These are phyloP conservation scores for Caranx ignobilis DNA, from an alignment of 2,113 vertebrate species.

Conservation along the genomic window DNA sequence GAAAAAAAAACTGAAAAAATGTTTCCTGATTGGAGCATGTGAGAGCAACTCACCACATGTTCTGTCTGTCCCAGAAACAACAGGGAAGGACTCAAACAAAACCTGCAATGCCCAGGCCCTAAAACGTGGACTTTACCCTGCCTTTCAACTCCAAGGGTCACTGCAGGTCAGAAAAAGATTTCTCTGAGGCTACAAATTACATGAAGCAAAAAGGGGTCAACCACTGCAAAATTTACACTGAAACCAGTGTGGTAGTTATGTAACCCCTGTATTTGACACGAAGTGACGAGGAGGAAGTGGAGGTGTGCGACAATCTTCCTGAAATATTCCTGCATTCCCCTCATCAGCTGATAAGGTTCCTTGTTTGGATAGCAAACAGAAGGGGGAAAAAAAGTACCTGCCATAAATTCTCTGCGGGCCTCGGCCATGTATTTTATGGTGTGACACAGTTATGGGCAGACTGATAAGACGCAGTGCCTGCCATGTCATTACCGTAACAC, in stretches of 20 bases:
- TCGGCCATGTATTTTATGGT: conserved; percentile 65
- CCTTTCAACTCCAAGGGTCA: conserved; percentile 43
- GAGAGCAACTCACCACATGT: conserved; percentile 67
- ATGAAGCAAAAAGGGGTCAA: neutral
- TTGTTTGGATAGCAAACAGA: conserved; percentile 68
- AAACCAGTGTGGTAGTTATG: conserved; percentile 37
- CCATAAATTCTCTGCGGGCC: conserved; percentile 55
- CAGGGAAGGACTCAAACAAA: conserved; percentile 51
- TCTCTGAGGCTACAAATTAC: neutral
- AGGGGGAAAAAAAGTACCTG: conserved; percentile 42
- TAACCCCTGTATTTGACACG: conserved; percentile 25
- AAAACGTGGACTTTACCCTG: conserved; percentile 47
- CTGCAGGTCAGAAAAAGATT: conserved; percentile 34
- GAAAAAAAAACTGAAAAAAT: conserved; percentile 45
- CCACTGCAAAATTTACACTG: conserved; percentile 10
- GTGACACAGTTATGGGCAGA: conserved; percentile 43
- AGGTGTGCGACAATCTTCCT: conserved; percentile 23
- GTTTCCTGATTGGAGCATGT: conserved; percentile 73
- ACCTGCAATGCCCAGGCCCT: conserved; percentile 16
- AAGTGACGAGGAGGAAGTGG: conserved; percentile 44
- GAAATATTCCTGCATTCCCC: conserved; percentile 57
- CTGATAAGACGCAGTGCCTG: conserved; percentile 61
- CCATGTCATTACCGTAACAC: conserved; percentile 72
- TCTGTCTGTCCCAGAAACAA: conserved; percentile 66
- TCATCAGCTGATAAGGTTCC: conserved; percentile 71